These are phyloP conservation scores for Leuciscus waleckii DNA, from an alignment of 2,797 vertebrate species.

Conservation along the genomic window DNA sequence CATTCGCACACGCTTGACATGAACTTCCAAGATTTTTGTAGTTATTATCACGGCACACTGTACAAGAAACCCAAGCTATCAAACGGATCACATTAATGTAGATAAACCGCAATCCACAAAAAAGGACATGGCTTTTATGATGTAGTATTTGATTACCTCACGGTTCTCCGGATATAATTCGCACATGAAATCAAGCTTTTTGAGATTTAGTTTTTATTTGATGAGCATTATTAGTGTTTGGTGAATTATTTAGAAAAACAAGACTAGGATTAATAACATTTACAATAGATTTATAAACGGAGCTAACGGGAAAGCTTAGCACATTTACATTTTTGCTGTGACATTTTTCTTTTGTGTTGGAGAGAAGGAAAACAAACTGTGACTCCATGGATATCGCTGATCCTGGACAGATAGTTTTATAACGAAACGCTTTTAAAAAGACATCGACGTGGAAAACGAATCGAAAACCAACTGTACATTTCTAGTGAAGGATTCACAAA, in stretches of 20 bases:
- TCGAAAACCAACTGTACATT: slow-evolving; percentile 85
- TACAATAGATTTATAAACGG: slow-evolving; percentile 78
- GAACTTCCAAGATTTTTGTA: slow-evolving; percentile 67
- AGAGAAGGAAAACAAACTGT: slow-evolving; percentile 74
- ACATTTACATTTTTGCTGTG: slow-evolving; percentile 83
- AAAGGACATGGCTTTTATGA: slow-evolving; percentile 78
- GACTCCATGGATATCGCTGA: slow-evolving; percentile 77
- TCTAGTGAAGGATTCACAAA: slow-evolving; percentile 84
- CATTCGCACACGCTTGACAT: slow-evolving; percentile 13
- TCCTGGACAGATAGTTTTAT: slow-evolving; percentile 80
- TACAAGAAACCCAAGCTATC: slow-evolving; percentile 73
- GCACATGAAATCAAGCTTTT: slow-evolving; percentile 78
- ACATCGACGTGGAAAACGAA: slow-evolving; percentile 72
- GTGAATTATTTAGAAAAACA: slow-evolving; percentile 79
- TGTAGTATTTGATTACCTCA: slow-evolving; percentile 76
- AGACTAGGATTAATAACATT: slow-evolving; percentile 64
- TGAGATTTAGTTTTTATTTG: slow-evolving; percentile 75
- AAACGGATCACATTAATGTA: slow-evolving; percentile 76
- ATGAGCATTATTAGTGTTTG: slow-evolving; percentile 78
- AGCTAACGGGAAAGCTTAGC: slow-evolving; percentile 80
- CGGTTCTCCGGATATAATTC: slow-evolving; percentile 72
- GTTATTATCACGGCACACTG: slow-evolving; percentile 71
- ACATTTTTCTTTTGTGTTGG: slow-evolving; percentile 66
- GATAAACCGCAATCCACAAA: slow-evolving; percentile 76
- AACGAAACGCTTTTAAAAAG: slow-evolving; percentile 68